These are phyloP conservation scores for Novumbra hubbsi DNA, from an alignment of 2,797 vertebrate genomes.

Conservation along the genomic window DNA sequence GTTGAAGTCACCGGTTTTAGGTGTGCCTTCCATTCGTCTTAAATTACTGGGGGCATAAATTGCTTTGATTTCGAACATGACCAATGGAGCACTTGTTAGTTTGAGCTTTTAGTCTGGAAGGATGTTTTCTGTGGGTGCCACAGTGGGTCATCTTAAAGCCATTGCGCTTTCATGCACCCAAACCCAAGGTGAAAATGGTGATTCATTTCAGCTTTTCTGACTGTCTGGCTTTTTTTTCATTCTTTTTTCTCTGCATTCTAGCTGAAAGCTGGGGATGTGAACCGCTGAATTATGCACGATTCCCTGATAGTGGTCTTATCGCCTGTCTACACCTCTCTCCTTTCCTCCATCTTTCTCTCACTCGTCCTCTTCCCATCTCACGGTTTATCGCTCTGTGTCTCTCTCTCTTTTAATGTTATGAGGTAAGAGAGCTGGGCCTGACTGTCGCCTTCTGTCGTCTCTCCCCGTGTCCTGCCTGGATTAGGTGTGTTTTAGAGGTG, in stretches of 20 bases:
- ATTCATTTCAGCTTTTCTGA: neutral
- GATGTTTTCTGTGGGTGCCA: neutral
- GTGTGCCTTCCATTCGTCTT: neutral
- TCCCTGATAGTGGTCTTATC: conserved; percentile 4
- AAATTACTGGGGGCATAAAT: neutral
- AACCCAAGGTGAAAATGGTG: neutral
- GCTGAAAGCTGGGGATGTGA: neutral
- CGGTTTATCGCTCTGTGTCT: neutral
- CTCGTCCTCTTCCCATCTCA: neutral
- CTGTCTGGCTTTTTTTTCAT: neutral
- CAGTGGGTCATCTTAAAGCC: neutral
- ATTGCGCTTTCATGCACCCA: neutral
- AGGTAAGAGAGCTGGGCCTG: neutral
- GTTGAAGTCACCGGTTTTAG: neutral
- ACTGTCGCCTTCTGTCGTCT: neutral
- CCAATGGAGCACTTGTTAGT: neutral
- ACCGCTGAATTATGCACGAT: neutral
- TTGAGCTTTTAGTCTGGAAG: neutral
- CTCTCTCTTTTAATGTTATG: neutral
- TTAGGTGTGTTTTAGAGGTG: neutral
- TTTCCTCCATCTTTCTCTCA: neutral
- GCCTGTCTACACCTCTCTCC: neutral
- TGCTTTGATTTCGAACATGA: neutral
- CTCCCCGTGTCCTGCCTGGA: neutral
- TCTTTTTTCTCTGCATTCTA: neutral